A percentile compares a stretch with the other conserved stretches of the same genome.
These are phyloP conservation scores for Rhadinocentrus ornatus DNA, from an alignment of 2,797 vertebrate species.

Conservation along the genomic window DNA sequence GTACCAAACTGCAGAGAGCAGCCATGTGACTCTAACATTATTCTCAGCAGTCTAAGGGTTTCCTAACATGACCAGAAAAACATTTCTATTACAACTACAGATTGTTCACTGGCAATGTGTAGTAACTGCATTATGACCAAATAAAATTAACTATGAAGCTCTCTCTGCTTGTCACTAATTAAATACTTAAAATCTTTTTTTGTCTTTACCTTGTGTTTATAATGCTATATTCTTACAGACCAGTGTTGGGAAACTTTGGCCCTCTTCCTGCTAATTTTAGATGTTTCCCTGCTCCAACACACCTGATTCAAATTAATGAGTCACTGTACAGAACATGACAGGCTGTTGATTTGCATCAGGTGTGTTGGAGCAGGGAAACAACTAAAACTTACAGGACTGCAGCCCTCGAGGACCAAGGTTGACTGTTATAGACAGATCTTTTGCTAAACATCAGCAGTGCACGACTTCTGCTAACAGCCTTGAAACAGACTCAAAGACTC, in stretches of 20 bases:
- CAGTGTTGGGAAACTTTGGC: no score
- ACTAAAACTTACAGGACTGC: no score
- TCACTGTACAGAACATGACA: no score
- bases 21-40: background rate
- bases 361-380: no score
- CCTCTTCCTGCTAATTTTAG: no score
- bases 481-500: constrained; percentile 20
- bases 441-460: background rate
- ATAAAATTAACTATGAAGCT: background rate
- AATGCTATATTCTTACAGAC: background rate
- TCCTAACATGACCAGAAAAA: constrained; percentile 6
- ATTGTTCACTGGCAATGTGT: background rate
- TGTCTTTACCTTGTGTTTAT: background rate
- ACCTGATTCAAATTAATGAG: no score
- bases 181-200: no score
- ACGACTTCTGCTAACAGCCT: background rate
- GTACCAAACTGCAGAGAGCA: constrained; percentile 4
- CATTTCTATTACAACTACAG: background rate
- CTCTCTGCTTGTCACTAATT: no score
- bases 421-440: background rate
- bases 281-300: no score
- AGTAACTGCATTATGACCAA: constrained; percentile 3
- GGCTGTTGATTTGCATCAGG: no score
- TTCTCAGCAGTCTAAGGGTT: background rate
- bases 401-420: no score